Evolutionary conservation across 2,888 invertebrate species (phyloP).

Genomic region (Heliconius aoede): DNA sequence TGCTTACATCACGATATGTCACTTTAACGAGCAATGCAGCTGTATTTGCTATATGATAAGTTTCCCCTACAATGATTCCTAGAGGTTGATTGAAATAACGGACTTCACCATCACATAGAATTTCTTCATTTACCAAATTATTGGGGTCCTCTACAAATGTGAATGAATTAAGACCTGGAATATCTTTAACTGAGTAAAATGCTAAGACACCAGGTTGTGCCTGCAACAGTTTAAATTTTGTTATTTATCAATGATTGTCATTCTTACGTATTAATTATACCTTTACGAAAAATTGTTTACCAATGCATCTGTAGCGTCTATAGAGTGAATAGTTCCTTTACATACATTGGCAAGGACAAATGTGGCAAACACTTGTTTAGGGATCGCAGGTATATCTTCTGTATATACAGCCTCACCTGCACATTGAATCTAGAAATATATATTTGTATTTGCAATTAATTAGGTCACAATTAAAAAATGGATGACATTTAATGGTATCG

Average conservation of each 20-base stretch:
- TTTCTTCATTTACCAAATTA: constrained; percentile 64
- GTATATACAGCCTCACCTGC: constrained; percentile 87
- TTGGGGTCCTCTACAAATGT: constrained; percentile 48
- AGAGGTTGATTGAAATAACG: constrained; percentile 87
- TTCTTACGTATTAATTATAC: background rate
- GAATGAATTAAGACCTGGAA: constrained; percentile 87
- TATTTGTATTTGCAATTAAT: background rate
- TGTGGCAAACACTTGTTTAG: constrained; percentile 86
- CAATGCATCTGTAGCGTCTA: constrained; percentile 85
- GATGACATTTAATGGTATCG: background rate
- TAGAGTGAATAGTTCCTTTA: constrained; percentile 80
- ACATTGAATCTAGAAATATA: constrained; percentile 75
- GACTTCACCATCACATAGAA: constrained; percentile 80
- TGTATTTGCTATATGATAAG: constrained; percentile 79
- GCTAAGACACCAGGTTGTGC: constrained; percentile 86
- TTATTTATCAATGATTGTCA: background rate
- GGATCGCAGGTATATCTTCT: constrained; percentile 83
- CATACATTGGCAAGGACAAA: constrained; percentile 83
- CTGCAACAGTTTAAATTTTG: constrained; percentile 63
- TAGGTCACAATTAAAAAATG: background rate
- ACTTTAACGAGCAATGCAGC: constrained; percentile 85
- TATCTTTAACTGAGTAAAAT: constrained; percentile 86
- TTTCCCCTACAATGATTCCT: constrained; percentile 87
- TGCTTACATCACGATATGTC: constrained; percentile 73
- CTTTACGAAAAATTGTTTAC: constrained; percentile 63